Evolutionary conservation across 2,113 vertebrate genomes (phyloP).

Genomic region (Leucoraja erinaceus): DNA sequence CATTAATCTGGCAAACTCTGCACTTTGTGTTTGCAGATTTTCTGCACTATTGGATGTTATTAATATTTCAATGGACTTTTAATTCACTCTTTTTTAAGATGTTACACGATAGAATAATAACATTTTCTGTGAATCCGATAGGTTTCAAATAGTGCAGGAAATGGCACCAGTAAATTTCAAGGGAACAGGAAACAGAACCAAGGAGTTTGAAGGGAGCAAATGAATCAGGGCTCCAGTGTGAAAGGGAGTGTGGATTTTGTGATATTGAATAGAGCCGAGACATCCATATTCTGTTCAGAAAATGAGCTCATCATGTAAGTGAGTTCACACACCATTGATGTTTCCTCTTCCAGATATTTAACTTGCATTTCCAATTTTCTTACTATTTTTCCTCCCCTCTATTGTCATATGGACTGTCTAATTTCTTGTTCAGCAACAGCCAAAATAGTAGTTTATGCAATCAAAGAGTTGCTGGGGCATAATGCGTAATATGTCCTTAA

Average conservation of each 20-base stretch:
- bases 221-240: too few relatives aligned
- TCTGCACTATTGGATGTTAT: neutral
- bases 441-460: neutral
- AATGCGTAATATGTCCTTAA: too few relatives aligned
- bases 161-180: too few relatives aligned
- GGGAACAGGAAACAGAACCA: too few relatives aligned
- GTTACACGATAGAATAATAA: too few relatives aligned
- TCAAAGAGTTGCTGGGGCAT: neutral
- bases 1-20: neutral
- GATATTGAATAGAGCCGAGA: neutral
- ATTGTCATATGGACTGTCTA: neutral
- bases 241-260: neutral
- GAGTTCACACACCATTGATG: neutral
- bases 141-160: too few relatives aligned
- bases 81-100: too few relatives aligned
- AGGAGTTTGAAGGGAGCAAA: too few relatives aligned
- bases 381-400: neutral
- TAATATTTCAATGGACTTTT: neutral
- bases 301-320: neutral
- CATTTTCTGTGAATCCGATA: too few relatives aligned
- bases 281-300: neutral
- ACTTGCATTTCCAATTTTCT: neutral
- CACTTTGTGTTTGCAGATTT: neutral
- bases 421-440: neutral
- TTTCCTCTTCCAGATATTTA: neutral